Evolutionary conservation across 2,888 invertebrate genomes (phyloP).

Genomic region (Andricus curvator): DNA sequence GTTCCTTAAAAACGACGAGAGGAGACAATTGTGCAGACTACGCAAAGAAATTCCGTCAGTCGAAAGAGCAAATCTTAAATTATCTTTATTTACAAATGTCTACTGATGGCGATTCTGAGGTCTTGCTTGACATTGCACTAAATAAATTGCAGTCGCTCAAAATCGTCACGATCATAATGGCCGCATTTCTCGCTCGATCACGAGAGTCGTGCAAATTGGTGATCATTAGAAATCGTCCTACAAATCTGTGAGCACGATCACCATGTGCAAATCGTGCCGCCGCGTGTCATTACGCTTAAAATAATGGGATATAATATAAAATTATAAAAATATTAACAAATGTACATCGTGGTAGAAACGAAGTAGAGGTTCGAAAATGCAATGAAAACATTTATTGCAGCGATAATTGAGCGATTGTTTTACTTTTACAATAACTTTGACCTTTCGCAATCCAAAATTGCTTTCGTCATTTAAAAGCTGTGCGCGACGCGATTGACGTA

Average conservation of each 20-base stretch:
- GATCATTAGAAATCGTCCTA: slow-evolving; percentile 8
- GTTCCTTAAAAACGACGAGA: slow-evolving; percentile 46
- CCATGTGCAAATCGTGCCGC: not conserved
- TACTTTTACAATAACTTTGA: not conserved
- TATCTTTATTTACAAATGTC: slow-evolving; percentile 54
- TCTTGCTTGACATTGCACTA: slow-evolving; percentile 33
- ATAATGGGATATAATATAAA: slow-evolving; percentile 61
- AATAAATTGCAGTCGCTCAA: slow-evolving; percentile 8
- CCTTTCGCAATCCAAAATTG: not conserved
- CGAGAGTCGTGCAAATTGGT: slow-evolving; percentile 18
- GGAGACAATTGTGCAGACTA: slow-evolving; percentile 37
- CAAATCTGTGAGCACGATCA: slow-evolving; percentile 26
- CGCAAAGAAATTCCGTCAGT: slow-evolving; percentile 32
- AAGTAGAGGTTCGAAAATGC: slow-evolving; percentile 28
- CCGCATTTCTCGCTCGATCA: slow-evolving; percentile 30
- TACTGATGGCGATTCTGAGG: slow-evolving; percentile 42
- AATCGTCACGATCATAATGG: slow-evolving; percentile 35
- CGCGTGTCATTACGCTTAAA: slow-evolving; percentile 33
- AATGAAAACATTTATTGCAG: slow-evolving; percentile 25
- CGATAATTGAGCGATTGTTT: slow-evolving; percentile 32
- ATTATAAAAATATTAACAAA: slow-evolving; percentile 76
- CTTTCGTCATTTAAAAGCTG: slow-evolving; percentile 8
- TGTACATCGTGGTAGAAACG: slow-evolving; percentile 62
- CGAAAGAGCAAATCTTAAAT: slow-evolving; percentile 48
- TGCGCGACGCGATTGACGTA: slow-evolving; percentile 20